Base-by-base conservation (phyloP, 2,113 vertebrate species). In the Cinclus mexicanus region DNA sequence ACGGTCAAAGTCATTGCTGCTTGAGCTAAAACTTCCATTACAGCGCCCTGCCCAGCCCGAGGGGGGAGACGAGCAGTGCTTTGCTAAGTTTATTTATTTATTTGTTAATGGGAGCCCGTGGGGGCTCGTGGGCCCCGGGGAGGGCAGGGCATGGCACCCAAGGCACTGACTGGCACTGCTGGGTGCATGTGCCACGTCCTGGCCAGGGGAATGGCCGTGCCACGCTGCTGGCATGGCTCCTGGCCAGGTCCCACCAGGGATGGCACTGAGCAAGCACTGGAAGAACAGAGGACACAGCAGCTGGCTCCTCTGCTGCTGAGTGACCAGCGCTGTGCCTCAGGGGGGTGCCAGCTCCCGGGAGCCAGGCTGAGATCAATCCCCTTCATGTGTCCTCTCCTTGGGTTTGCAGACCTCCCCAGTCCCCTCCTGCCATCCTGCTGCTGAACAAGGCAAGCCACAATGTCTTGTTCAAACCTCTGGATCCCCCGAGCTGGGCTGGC, bases 11-110 rank as follows among this genome's bases (percentile, higher is more conserved):
- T 90, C 94, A 82, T 67, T 81, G 95, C 95, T 93, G 78, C 97
- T 92, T 87, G 94, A 97, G 97, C 94, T 94, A 69, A 94, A 92
- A 70, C 97, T 95, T 94, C 96, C 97, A 91, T 97, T 87, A 59
- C 25, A 1, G 11, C 1, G 87, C 84, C 9, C 71, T 41, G 82
- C 93, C 89, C 89, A 12, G 71, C 80, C 47, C 6, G 50, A 37
- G 67, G 92, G 33, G 69, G 46, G 33, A 11, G 86, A 28, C 7
- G 53, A 87, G 79, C 2, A n/a, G 44, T 4, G 4, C 18, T 35
- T 64, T 53, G 28, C 11, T 53, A 53, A 53, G 4, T 50, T 52
- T 19, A 31, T 53, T 53, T 28, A 41, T 63, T 77, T 25, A 47
- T 20, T 92, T 87, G 75, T 31, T 93, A 90, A 90, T 83, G 3